Base-by-base conservation (phyloP, 2,797 vertebrate genomes). In the Epinephelus awoara region DNA sequence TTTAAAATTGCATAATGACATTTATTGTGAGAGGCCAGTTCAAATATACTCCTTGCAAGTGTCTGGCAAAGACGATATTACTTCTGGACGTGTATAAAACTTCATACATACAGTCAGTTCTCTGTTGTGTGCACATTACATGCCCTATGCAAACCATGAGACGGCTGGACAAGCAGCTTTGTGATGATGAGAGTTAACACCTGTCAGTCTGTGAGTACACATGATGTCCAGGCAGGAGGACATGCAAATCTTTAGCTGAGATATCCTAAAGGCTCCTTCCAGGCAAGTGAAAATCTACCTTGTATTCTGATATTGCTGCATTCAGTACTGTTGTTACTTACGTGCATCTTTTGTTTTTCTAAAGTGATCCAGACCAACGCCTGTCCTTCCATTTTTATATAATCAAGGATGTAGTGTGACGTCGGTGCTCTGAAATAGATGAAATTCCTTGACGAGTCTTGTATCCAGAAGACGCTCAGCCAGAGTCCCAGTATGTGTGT, bases 131-230 rank as follows among this genome's bases (percentile, higher is more conserved):
- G 90, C 88, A 88, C 85, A 90, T 92, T 85, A 92, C 91, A 94
- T 86, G 83, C 90, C 91, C 94, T 95, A 94, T 95, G 95, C 94
- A 96, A 95, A 93, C 89, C 79, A 76, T 67, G 47, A 58, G 34
- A 80, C 65, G 83, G 86, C 85, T 86, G 83, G 84, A 88, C 76
- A 47, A 82, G 81, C 74, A 83, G 54, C 75, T 81, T 74, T 64
- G 7, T 70, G 40, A 12, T n/a, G 70, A 72, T 21, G 42, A 66
- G 55, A 65, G 67, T 79, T 57, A 11, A 27, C 65, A 62, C 19
- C 38, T 77, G 72, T 79, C 54, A 81, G 72, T 19, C 18, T 62
- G 77, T 75, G 57, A 56, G 73, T 74, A 72, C 68, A 80, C 56
- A 65, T 67, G 70, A 80, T 77, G 87, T 89, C 84, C 74, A 78